Base-by-base conservation (phyloP, 2,113 vertebrate species). In the Anthoscopus minutus region DNA sequence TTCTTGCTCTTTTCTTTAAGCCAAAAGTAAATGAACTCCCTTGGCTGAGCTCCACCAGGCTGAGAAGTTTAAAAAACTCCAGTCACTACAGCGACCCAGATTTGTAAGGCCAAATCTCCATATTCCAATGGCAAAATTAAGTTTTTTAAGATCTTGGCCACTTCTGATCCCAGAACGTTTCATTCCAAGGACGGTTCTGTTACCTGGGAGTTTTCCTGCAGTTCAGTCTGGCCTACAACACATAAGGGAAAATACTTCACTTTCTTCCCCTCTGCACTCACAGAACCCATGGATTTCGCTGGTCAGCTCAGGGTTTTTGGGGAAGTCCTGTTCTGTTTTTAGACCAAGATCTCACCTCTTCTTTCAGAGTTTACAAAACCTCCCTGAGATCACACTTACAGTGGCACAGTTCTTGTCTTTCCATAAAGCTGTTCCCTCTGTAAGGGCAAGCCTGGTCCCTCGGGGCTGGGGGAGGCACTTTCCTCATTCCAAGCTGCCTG, bases 11-110 rank as follows among this genome's bases (percentile, higher is more conserved):
- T 95, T 95, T 96, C 95, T 92, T 73, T 76, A 83, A 94, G 92
- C 90, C 96, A 87, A 81, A 96, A 94, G 89, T 94, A 96, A 97
- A 93, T 94, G 66, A 97, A 97, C 89, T 96, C 93, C 88, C 48
- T 94, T 96, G 95, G 97, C 96, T 85, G 82, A 92, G 83, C 51
- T 90, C 93, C 90, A 87, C 11, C 57, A 78, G 74, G 77, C 94
- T 84, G 81, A 91, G 94, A 96, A 95, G 94, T 73, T 93, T 27
- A 72, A 96, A 96, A 95, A 95, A 71, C 72, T 94, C 86, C 96
- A 87, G 74, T 72, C 86, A 85, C 82, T 81, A 54, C 66, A 4
- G 76, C 79, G 97, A 97, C 96, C 78, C 96, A 95, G 62, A 96
- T 97, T 85, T 92, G 44, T n/a, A 93, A 85, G 1, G 40, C 86